Percentiles rank a stretch among this genome's conserved stretches.
Evolutionary conservation across 64 coral and sea anemone species (phyloP).

Genomic region (Pocillopora damicornis): DNA sequence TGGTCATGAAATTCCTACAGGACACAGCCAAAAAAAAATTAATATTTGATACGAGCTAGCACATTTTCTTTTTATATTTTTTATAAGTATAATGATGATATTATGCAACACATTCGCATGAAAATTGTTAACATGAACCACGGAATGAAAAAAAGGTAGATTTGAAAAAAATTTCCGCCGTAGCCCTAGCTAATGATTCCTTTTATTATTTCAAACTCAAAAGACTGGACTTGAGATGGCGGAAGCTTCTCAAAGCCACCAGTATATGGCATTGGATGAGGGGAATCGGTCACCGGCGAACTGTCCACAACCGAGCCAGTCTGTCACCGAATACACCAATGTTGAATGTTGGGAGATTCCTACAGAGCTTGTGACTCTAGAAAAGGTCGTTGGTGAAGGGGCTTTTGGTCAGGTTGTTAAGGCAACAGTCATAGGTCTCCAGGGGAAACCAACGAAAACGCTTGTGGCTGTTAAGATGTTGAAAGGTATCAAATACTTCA

Average conservation of each 20-base stretch:
- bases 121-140: no score
- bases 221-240: neutral
- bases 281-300: neutral
- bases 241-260: neutral
- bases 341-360: conserved; percentile 7
- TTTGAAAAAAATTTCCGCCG: no score
- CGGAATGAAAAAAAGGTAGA: no score
- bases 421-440: conserved; percentile 12
- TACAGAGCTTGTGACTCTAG: neutral
- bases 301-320: neutral
- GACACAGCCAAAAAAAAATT: no score
- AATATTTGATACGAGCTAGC: no score
- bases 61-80: no score
- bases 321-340: neutral
- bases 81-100: no score
- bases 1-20: no score
- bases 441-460: neutral
- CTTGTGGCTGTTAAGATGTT: conserved; percentile 43
- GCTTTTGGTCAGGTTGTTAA: conserved; percentile 60
- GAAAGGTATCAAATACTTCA: conserved; percentile 20
- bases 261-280: neutral
- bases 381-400: conserved; percentile 51
- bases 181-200: no score
- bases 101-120: no score
- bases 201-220: no score